Percentiles rank a stretch among this genome's conserved stretches.
These are phyloP conservation scores for Cecropterus lyciades DNA, from an alignment of 1,140 invertebrate genomes.

Conservation along the genomic window DNA sequence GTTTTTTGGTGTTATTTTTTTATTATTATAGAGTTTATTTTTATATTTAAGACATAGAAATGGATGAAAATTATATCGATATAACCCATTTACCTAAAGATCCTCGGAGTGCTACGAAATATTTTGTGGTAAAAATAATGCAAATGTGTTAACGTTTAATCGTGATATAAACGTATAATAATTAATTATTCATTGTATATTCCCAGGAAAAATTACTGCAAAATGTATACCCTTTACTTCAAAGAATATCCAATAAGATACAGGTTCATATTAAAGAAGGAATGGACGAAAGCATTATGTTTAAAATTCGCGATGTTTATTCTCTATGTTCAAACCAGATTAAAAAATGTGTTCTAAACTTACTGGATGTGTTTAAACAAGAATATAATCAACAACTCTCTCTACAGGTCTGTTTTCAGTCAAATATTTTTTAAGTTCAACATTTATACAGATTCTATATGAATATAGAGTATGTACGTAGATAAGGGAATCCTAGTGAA, in stretches of 20 bases:
- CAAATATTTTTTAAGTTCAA: constrained; percentile 8
- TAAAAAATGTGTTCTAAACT: constrained; percentile 65
- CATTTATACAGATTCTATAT: no score
- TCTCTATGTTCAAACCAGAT: constrained; percentile 73
- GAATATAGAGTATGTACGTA: no score
- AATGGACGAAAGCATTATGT: constrained; percentile 34
- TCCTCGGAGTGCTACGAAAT: constrained; percentile 42
- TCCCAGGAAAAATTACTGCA: constrained; percentile 45
- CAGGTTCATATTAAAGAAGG: constrained; percentile 33
- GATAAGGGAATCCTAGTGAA: no score
- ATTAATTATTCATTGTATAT: not conserved
- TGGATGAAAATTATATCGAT: constrained; percentile 33
- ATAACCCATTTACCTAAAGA: constrained; percentile 37
- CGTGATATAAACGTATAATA: not conserved
- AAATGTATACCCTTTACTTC: constrained; percentile 57
- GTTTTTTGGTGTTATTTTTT: no score
- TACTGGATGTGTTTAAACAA: constrained; percentile 64
- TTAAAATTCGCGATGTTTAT: constrained; percentile 58
- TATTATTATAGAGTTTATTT: not conserved
- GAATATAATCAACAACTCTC: constrained; percentile 50
- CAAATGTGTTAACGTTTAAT: not conserved
- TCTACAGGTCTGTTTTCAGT: constrained; percentile 51
- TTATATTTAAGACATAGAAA: constrained; percentile 8
- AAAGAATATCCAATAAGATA: constrained; percentile 52
- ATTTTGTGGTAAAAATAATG: constrained; percentile 40